These are phyloP conservation scores for Pseudomyrmex dendroicus DNA, from an alignment of 1,140 invertebrate species.

Conservation along the genomic window DNA sequence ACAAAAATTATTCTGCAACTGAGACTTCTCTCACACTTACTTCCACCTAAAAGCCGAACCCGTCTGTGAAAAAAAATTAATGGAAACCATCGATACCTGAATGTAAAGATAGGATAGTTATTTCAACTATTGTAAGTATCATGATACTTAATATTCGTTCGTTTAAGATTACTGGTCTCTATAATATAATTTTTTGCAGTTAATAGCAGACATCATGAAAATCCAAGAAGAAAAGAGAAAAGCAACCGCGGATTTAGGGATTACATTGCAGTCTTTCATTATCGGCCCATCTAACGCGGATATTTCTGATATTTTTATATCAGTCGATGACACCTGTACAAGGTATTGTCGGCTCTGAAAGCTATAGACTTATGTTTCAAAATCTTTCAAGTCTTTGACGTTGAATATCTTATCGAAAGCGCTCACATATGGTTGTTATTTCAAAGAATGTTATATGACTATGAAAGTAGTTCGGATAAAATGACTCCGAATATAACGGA, in stretches of 20 bases:
- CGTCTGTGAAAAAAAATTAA: not conserved
- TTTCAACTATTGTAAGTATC: slow-evolving; percentile 9
- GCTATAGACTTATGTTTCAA: slow-evolving; percentile 1
- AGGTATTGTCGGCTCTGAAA: not conserved
- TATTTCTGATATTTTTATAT: slow-evolving; percentile 19
- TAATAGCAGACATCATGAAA: slow-evolving; percentile 14
- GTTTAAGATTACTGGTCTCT: not conserved
- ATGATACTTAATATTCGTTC: not conserved
- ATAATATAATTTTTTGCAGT: slow-evolving; percentile 4
- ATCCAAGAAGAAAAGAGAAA: not conserved
- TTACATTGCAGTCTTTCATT: slow-evolving; percentile 18
- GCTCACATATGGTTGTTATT: not conserved
- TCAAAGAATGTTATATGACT: not conserved
- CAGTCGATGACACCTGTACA: slow-evolving; percentile 2
- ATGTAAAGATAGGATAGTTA: slow-evolving; percentile 18
- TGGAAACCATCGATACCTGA: slow-evolving; percentile 20
- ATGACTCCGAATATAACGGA: not conserved
- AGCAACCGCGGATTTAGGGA: not conserved
- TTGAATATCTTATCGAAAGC: slow-evolving; percentile 6
- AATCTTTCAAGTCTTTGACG: not conserved
- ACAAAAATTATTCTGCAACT: slow-evolving; percentile 2
- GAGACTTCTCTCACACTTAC: not conserved
- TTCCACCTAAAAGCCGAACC: not conserved
- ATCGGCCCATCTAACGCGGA: slow-evolving; percentile 1
- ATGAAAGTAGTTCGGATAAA: not conserved